phyloP scores from a whole-genome alignment of 2,797 vertebrate species.

The Microctenopoma steveboyesi region DNA sequence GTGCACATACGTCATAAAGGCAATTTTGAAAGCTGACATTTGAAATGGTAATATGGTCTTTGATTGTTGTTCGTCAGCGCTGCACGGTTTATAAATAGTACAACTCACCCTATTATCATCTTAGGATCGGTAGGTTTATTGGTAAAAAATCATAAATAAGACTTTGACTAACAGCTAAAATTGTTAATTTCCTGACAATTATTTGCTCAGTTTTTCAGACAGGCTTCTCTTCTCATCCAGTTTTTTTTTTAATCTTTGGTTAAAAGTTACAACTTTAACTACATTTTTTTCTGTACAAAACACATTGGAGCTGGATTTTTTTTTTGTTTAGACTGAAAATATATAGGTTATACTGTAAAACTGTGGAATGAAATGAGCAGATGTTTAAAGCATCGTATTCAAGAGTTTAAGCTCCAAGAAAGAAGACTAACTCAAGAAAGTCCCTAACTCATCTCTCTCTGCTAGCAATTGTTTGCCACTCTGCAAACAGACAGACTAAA shows the following conservation, averaged over 20 bases:
- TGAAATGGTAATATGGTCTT: conserved; percentile 62
- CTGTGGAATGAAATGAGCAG: too few relatives aligned
- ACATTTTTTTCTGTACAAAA: too few relatives aligned
- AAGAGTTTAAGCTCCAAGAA: neutral
- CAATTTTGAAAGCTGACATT: conserved; percentile 75
- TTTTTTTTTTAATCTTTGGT: too few relatives aligned
- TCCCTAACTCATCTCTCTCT: neutral
- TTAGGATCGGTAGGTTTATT: conserved; percentile 21
- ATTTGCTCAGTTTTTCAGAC: too few relatives aligned
- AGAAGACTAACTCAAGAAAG: neutral
- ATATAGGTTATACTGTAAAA: neutral
- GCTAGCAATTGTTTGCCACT: neutral
- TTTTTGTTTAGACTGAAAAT: too few relatives aligned
- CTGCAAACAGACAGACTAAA: neutral
- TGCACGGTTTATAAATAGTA: conserved; percentile 41
- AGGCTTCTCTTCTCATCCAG: too few relatives aligned
- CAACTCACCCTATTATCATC: neutral
- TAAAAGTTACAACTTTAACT: too few relatives aligned
- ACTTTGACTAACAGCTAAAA: neutral
- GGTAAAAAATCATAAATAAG: conserved; percentile 4
- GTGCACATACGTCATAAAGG: conserved; percentile 69
- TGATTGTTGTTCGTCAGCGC: conserved; percentile 59
- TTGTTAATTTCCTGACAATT: neutral
- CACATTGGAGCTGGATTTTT: too few relatives aligned
- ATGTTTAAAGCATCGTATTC: neutral